These are phyloP conservation scores for Xenopus borealis DNA, from an alignment of 2,113 vertebrate species.

Conservation along the genomic window DNA sequence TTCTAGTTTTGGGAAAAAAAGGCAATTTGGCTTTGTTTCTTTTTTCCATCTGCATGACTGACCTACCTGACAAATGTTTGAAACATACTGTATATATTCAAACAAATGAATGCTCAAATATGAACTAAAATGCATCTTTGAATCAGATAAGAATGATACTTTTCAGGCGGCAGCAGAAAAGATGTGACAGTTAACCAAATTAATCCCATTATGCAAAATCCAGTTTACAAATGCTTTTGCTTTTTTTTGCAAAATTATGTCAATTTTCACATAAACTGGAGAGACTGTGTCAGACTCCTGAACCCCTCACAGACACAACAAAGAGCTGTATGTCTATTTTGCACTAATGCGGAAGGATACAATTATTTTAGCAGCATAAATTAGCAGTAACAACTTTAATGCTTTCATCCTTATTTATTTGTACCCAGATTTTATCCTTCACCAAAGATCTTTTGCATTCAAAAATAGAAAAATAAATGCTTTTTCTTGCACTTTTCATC, in stretches of 20 bases:
- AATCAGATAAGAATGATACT: conserved; percentile 60
- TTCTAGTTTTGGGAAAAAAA: no score
- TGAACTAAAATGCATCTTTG: conserved; percentile 53
- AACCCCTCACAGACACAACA: conserved; percentile 57
- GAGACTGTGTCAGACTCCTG: conserved; percentile 67
- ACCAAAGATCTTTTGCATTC: conserved; percentile 7
- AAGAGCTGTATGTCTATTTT: conserved; percentile 56
- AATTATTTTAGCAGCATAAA: conserved; percentile 63
- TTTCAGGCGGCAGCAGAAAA: conserved; percentile 65
- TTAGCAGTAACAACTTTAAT: conserved; percentile 69
- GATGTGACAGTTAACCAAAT: conserved; percentile 75
- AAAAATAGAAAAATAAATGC: neutral
- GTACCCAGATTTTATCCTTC: conserved; percentile 24
- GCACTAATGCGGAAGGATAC: conserved; percentile 60
- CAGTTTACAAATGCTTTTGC: conserved; percentile 71
- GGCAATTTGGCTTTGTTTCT: no score
- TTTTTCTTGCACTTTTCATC: no score
- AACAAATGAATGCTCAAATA: conserved; percentile 49
- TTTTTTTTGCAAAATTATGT: conserved; percentile 67
- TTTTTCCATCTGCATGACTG: no score
- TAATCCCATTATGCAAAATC: conserved; percentile 79
- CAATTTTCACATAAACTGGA: conserved; percentile 71
- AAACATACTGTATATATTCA: conserved; percentile 40
- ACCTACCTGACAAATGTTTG: conserved; percentile 1
- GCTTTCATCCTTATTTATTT: conserved; percentile 64